phyloP scores from a whole-genome alignment of 1,140 invertebrate species.

The Ooceraea biroi region DNA sequence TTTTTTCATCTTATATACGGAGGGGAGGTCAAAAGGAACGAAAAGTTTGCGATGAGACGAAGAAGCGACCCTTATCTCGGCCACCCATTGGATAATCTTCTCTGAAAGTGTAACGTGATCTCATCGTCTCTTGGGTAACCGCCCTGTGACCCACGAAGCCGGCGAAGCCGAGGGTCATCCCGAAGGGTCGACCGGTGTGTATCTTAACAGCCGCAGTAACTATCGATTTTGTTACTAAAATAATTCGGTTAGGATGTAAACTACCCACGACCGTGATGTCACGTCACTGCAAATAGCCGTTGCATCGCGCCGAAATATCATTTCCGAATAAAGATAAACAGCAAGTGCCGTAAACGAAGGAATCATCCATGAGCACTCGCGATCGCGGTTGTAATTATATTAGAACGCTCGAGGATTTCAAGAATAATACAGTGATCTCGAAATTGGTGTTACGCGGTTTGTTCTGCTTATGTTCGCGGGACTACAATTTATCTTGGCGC shows the following conservation, averaged over 20 bases:
- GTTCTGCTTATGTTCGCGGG: neutral
- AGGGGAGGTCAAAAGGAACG: too few species aligned
- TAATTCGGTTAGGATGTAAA: conserved; percentile 77
- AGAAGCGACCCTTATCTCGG: conserved; percentile 39
- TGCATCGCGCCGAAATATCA: conserved; percentile 5
- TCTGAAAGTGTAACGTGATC: conserved; percentile 30
- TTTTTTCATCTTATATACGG: neutral
- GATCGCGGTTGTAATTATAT: neutral
- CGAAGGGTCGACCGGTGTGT: conserved; percentile 47
- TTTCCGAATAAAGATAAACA: conserved; percentile 41
- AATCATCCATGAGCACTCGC: neutral
- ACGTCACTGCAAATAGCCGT: conserved; percentile 36
- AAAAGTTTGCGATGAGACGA: neutral
- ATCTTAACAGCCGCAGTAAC: conserved; percentile 43
- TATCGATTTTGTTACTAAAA: conserved; percentile 72
- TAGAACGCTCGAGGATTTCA: neutral
- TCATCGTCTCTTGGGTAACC: neutral
- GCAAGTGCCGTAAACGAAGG: neutral
- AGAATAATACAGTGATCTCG: neutral
- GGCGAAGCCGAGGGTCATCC: conserved; percentile 29
- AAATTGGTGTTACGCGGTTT: neutral
- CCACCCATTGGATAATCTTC: conserved; percentile 36
- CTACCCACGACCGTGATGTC: conserved; percentile 53
- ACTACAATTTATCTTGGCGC: conserved; percentile 33
- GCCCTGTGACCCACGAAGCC: neutral